Evolutionary conservation across 2,113 vertebrate species (phyloP).

Genomic region (Bos taurus): ARS-UCD2.0 NC_037340.1:9901001-9901500

Average conservation of each 20-base stretch:
- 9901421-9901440: not conserved
- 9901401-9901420: not conserved
- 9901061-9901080: not conserved
- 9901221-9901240: conserved; percentile 78
- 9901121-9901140: not conserved
- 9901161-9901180: conserved; percentile 84
- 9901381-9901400: not conserved
- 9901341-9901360: not conserved
- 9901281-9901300: not conserved
- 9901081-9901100: not conserved
- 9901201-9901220: conserved; percentile 89
- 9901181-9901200: conserved; percentile 90
- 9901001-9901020: not conserved
- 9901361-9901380: not conserved
- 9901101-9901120: not conserved
- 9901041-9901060: not conserved
- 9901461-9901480: not conserved
- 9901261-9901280: not conserved
- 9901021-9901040: not conserved
- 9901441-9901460: not conserved
- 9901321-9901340: not conserved
- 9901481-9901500: not conserved
- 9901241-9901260: conserved; percentile 66
- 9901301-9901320: not conserved
- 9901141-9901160: conserved; percentile 87